Evolutionary conservation across 2,113 vertebrate species (phyloP).

Genomic region (Seriola rivoliana): DNA sequence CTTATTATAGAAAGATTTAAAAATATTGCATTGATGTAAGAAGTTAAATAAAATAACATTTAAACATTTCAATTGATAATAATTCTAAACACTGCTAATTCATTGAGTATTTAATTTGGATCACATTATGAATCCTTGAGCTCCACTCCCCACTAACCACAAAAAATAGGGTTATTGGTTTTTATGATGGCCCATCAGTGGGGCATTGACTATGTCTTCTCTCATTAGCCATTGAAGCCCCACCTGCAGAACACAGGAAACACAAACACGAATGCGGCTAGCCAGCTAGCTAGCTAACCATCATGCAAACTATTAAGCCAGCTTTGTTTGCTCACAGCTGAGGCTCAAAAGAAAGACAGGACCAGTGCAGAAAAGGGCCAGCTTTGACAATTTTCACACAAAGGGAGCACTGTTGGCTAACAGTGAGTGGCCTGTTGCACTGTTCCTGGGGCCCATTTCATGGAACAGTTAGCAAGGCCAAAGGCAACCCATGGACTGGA

Average conservation of each 20-base stretch:
- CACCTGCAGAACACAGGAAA: conserved; percentile 73
- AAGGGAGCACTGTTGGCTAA: conserved; percentile 90
- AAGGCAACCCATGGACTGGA: conserved; percentile 86
- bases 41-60: not conserved
- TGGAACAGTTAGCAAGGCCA: conserved; percentile 90
- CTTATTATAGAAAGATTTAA: not conserved
- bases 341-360: conserved; percentile 79
- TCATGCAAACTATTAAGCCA: conserved; percentile 74
- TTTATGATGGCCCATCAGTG: conserved; percentile 41
- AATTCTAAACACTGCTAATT: not conserved
- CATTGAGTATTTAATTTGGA: conserved; percentile 22
- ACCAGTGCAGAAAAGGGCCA: conserved; percentile 80
- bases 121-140: conserved; percentile 26
- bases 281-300: conserved; percentile 76
- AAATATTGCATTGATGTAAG: not conserved
- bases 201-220: conserved; percentile 44
- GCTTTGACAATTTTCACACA: conserved; percentile 86
- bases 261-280: conserved; percentile 63
- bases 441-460: conserved; percentile 88
- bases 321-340: conserved; percentile 82
- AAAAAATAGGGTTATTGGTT: conserved; percentile 27
- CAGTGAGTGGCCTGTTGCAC: conserved; percentile 88
- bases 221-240: conserved; percentile 67
- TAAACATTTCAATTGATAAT: conserved; percentile 33
- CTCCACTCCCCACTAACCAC: conserved; percentile 6